Conservation (phyloP, 2,113 vertebrate species). For the human region DNA sequence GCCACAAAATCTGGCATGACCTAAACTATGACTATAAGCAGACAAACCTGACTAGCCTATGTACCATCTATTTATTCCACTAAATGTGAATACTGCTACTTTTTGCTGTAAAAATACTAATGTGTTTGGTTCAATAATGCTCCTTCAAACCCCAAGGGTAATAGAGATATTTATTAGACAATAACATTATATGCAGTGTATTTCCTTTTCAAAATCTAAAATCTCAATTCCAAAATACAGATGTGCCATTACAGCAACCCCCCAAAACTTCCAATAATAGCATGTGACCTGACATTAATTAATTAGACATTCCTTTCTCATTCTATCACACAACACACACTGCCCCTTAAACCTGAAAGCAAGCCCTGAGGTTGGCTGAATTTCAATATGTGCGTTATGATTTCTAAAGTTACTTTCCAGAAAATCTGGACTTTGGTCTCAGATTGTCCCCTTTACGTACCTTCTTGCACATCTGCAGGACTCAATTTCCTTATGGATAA, state of each 20-base stretch:
- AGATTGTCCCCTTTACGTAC: neutral
- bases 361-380: neutral
- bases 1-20: neutral
- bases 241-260: neutral
- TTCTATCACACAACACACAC: neutral
- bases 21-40: neutral
- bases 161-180: neutral
- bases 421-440: neutral
- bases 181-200: neutral
- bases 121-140: neutral
- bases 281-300: neutral
- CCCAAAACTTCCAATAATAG: neutral
- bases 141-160: neutral
- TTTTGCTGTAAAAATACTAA: neutral
- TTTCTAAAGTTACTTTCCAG: neutral
- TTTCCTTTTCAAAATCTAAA: constrained; percentile 12
- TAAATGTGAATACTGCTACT: neutral
- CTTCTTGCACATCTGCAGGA: neutral
- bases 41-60: neutral
- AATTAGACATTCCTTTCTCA: neutral
- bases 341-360: neutral
- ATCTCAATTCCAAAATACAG: neutral
- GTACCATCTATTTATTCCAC: neutral
- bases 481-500: neutral
- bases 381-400: neutral